Evolutionary conservation across 2,113 vertebrate genomes (phyloP), one percentile per base, ranked within the genome.

Genomic region (Gymnogyps californianus): DNA sequence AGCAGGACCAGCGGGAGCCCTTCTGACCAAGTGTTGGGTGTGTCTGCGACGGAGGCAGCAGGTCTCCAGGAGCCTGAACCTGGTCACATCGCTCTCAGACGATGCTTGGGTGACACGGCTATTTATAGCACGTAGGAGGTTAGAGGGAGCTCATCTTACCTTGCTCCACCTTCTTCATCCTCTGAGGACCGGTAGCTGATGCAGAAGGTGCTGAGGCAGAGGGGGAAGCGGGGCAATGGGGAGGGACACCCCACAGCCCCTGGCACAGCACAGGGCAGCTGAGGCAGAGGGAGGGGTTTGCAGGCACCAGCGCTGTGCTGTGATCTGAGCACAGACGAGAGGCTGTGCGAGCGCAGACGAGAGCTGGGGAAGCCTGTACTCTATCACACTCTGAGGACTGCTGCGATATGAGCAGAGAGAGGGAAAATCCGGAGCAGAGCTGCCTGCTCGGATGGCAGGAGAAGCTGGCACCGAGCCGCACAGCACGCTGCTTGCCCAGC

Each of bases 111-210:
- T 24, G 70, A 59, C 4, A 1, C 10, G 1, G 76, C 71, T 94
- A 95, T 96, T 97, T 81, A 92, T 52, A 80, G 88, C 64, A 20
- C 1, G 0, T 2, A 57, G 78, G 82, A 90, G 17, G 75, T 16
- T 32, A 8, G 34, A 38, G 8, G 49, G 51, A 94, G 71, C 94
- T 96, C 81, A 46, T 46, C 91, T 94, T 40, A 90, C 92, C 94
- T 88, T 52, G 81, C 47, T 66, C 64, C 87, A 90, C 78, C 66
- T 95, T 93, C 84, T 91, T 61, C 88, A 90, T 85, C 47, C 95
- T 87, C 88, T 1, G 52, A 81, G 76, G 67, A 34, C 74, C 11
- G 7, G 38, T 20, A 70, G 83, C n/a, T 24, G 70, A 59, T 36
- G 83, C 32, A 66, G 77, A 70, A 75, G 59, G 78, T 17, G 55